Evolutionary conservation across 2,797 vertebrate species (phyloP), one percentile per base, ranked within the genome.

Genomic region (Echeneis naucrates): DNA sequence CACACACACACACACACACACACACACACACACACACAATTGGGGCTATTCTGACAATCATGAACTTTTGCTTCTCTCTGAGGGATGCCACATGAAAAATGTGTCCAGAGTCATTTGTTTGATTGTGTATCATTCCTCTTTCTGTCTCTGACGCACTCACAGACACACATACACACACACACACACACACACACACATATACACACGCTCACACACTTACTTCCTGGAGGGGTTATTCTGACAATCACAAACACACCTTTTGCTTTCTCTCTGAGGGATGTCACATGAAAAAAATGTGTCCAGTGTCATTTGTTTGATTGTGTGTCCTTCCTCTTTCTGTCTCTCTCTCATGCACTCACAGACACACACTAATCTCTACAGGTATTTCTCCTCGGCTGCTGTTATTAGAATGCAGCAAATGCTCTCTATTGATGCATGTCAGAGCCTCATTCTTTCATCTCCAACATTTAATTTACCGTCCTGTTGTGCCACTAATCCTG

Each of bases 401-500:
- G 92, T 95, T 95, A 95, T 95, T 86, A 92, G 94, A 96, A 94
- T 89, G 91, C 95, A 86, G 94, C 94, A 90, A 83, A 91, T 95
- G 94, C 94, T 82, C 94, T 93, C 95, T 95, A 94, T 93, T 88
- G 96, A 95, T 94, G 95, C 95, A 79, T 94, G 95, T 95, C 96
- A 95, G 96, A 93, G 94, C 93, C 95, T 94, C 94, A 93, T 95
- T 95, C 95, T 96, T 96, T 94, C 96, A 96, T 96, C 96, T 96
- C 96, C 94, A 96, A 97, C 97, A 98, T 97, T 97, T 97, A 97
- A 97, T 99, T 98, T 96, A 94, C 96, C 94, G 92, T 94, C 95
- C 87, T 87, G 96, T 95, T 96, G 95, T 96, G 97, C 96, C 93
- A 93, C 95, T 98, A 98, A 98, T 98, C 97, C 96, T 91, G 83